Conservation (phyloP, 1,140 invertebrate species). For the Zaprionus vittiger region DNA sequence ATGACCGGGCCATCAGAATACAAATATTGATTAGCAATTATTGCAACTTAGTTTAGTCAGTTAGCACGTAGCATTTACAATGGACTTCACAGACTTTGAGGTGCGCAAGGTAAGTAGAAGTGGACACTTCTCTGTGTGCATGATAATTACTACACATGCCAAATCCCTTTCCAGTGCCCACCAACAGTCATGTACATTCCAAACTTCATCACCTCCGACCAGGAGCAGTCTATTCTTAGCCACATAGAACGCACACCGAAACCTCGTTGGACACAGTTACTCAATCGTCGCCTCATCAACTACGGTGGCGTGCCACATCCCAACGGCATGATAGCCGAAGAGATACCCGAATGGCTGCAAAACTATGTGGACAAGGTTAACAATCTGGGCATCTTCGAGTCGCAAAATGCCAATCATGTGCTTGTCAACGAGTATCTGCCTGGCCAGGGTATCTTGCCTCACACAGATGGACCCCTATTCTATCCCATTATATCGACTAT, state of each 20-base stretch:
- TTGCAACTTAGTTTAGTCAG: slow-evolving; percentile 45
- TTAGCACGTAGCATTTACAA: slow-evolving; percentile 48
- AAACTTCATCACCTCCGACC: slow-evolving; percentile 93
- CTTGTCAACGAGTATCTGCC: slow-evolving; percentile 97
- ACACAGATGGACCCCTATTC: slow-evolving; percentile 97
- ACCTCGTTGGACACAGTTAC: slow-evolving; percentile 98
- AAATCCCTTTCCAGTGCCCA: slow-evolving; percentile 86
- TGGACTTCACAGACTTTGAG: slow-evolving; percentile 81
- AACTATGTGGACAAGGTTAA: slow-evolving; percentile 90
- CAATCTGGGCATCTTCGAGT: slow-evolving; percentile 89
- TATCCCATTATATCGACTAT: slow-evolving; percentile 97
- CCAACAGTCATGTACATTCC: slow-evolving; percentile 93
- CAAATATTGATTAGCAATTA: slow-evolving; percentile 75
- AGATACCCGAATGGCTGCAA: slow-evolving; percentile 93
- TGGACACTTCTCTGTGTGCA: no score
- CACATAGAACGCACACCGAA: slow-evolving; percentile 93
- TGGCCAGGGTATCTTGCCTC: slow-evolving; percentile 97
- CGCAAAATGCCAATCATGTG: slow-evolving; percentile 95
- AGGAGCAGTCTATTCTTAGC: slow-evolving; percentile 91
- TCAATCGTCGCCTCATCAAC: slow-evolving; percentile 96
- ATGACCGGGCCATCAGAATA: slow-evolving; percentile 36
- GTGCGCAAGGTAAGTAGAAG: slow-evolving; percentile 65
- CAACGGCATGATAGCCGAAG: slow-evolving; percentile 97
- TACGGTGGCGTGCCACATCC: slow-evolving; percentile 97
- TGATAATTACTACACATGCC: not conserved